These are phyloP conservation scores for Whitmania pigra DNA, from an alignment of 1,140 invertebrate genomes.

Conservation along the genomic window DNA sequence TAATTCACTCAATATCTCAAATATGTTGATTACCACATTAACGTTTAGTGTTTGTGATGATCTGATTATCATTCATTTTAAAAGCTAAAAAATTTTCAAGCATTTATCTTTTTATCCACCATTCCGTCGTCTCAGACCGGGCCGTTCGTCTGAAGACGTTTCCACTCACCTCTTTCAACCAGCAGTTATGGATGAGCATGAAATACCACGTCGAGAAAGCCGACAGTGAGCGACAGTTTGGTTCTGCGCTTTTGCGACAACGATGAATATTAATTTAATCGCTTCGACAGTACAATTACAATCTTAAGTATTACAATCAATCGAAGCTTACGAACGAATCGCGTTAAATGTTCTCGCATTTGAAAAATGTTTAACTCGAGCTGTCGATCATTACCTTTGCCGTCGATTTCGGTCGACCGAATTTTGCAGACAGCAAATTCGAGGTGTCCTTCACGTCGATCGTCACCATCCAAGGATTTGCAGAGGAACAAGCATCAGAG, in stretches of 20 bases:
- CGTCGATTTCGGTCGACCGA: background rate
- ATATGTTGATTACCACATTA: background rate
- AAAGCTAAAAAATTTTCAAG: background rate
- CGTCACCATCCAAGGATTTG: slow-evolving; percentile 64
- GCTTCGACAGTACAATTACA: no score
- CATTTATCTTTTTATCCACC: background rate
- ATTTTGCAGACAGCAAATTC: slow-evolving; percentile 59
- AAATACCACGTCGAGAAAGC: slow-evolving; percentile 68
- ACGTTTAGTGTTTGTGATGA: no score
- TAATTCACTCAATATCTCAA: background rate
- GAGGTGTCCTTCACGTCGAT: slow-evolving; percentile 73
- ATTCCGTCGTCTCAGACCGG: slow-evolving; percentile 47
- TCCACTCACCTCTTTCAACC: slow-evolving; percentile 68
- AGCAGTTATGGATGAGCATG: slow-evolving; percentile 82
- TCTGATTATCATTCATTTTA: no score
- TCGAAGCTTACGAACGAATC: no score
- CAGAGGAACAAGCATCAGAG: slow-evolving; percentile 43
- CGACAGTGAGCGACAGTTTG: slow-evolving; percentile 56
- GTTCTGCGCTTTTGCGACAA: background rate
- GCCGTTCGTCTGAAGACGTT: slow-evolving; percentile 73
- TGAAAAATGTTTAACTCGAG: background rate
- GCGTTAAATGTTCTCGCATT: no score
- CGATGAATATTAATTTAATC: no score
- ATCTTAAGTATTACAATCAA: no score
- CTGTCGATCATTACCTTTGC: background rate